phyloP scores from a whole-genome alignment of 2,888 invertebrate species.

The Germaria angustata region DNA sequence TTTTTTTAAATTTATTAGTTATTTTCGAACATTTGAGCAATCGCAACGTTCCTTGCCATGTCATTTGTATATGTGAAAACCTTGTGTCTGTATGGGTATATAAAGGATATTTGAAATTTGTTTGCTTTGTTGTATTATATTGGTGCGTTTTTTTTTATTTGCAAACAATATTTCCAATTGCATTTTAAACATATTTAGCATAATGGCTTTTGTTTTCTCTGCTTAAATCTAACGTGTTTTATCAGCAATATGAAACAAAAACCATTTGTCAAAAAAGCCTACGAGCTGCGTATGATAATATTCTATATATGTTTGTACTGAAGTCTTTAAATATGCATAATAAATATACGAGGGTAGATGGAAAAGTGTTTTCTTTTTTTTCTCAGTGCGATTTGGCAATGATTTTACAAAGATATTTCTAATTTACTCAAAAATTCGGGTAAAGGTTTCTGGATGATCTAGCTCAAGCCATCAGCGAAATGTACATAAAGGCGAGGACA shows the following conservation, averaged over 20 bases:
- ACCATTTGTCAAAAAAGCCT: constrained; percentile 77
- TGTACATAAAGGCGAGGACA: no score
- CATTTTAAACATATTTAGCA: constrained; percentile 62
- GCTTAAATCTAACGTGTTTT: constrained; percentile 67
- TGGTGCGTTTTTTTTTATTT: constrained; percentile 48
- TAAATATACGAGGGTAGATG: constrained; percentile 5
- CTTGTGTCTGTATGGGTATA: not conserved
- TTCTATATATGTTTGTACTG: constrained; percentile 14
- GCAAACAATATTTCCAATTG: constrained; percentile 62
- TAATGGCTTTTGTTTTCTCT: constrained; percentile 48
- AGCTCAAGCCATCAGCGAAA: no score
- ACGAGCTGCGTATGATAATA: constrained; percentile 73
- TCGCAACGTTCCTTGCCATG: not conserved
- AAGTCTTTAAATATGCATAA: constrained; percentile 59
- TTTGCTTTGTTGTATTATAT: constrained; percentile 26
- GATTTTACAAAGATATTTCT: no score
- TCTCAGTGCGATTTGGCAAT: no score
- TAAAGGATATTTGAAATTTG: constrained; percentile 47
- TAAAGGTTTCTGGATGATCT: no score
- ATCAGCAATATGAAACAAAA: constrained; percentile 72
- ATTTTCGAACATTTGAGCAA: not conserved
- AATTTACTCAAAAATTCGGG: no score
- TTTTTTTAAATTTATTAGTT: not conserved
- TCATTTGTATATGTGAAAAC: no score
- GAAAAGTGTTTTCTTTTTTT: not conserved